phyloP scores from a whole-genome alignment of 64 coral and sea anemone genomes.

The Astreopora myriophthalma region DNA sequence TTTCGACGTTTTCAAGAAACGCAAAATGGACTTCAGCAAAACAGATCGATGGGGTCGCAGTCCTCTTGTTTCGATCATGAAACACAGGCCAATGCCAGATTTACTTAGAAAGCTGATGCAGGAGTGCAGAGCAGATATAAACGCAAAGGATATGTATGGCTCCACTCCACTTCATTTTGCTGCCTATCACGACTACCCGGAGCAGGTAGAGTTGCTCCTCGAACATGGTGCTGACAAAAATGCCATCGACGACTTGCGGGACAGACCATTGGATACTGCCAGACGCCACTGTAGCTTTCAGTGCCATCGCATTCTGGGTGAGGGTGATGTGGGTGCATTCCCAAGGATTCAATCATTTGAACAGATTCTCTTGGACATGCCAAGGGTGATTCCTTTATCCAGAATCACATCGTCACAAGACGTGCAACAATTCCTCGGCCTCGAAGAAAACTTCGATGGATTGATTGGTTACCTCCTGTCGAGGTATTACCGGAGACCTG shows the following conservation, averaged over 20 bases:
- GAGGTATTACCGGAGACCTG: not conserved
- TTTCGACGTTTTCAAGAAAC: slow-evolving; percentile 18
- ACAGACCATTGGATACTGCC: slow-evolving; percentile 20
- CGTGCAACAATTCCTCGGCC: slow-evolving; percentile 1
- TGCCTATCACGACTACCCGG: slow-evolving; percentile 21
- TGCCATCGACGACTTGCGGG: slow-evolving; percentile 28
- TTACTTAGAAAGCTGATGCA: slow-evolving; percentile 1
- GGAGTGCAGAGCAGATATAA: not conserved
- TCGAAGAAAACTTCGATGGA: not conserved
- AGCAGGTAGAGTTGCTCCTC: slow-evolving; percentile 17
- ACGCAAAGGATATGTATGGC: slow-evolving; percentile 11
- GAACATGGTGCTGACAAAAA: slow-evolving; percentile 22
- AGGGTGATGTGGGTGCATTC: not conserved
- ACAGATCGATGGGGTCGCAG: slow-evolving; percentile 15
- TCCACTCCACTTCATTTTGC: slow-evolving; percentile 42
- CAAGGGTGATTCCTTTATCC: slow-evolving; percentile 7
- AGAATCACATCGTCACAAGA: slow-evolving; percentile 25
- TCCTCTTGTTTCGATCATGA: slow-evolving; percentile 41
- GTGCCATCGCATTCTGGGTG: slow-evolving; percentile 12
- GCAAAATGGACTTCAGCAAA: slow-evolving; percentile 25
- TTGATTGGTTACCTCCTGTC: not conserved
- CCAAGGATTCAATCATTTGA: slow-evolving; percentile 12
- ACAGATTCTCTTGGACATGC: slow-evolving; percentile 20
- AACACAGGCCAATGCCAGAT: slow-evolving; percentile 37
- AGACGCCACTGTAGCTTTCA: slow-evolving; percentile 14